Evolutionary conservation across 2,113 vertebrate genomes (phyloP).

Genomic region (Cygnus atratus): DNA sequence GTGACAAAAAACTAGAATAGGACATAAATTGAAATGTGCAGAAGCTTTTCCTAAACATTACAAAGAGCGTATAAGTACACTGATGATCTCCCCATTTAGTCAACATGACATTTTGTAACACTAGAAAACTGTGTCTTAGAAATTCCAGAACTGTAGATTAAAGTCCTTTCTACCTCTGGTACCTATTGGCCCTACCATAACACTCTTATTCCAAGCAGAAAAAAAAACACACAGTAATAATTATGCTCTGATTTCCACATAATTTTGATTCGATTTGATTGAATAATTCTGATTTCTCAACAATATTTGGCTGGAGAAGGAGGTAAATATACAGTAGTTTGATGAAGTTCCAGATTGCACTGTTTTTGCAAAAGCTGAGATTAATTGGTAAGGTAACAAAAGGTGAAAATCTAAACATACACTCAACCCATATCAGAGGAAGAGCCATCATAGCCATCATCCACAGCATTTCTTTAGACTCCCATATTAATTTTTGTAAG

Average conservation of each 20-base stretch:
- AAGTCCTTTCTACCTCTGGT: background rate
- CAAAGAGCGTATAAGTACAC: background rate
- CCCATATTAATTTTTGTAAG: background rate
- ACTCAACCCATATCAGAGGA: background rate
- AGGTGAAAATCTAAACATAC: background rate
- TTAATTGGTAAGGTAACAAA: background rate
- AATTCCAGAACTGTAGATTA: background rate
- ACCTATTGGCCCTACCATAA: background rate
- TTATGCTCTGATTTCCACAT: background rate
- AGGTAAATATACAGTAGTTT: background rate
- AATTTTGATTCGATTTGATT: too few species aligned
- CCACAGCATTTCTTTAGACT: background rate
- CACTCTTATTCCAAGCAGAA: background rate
- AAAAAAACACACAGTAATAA: background rate
- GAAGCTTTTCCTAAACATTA: background rate
- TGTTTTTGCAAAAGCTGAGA: background rate
- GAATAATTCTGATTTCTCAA: background rate
- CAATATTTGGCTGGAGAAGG: background rate
- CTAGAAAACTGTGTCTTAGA: background rate
- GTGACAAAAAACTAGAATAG: background rate
- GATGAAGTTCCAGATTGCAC: background rate
- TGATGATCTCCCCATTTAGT: background rate
- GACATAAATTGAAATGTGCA: background rate
- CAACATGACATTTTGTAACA: background rate
- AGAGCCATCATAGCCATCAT: background rate